Conservation (phyloP, 1,140 invertebrate species). For the Eumaeus atala region DNA sequence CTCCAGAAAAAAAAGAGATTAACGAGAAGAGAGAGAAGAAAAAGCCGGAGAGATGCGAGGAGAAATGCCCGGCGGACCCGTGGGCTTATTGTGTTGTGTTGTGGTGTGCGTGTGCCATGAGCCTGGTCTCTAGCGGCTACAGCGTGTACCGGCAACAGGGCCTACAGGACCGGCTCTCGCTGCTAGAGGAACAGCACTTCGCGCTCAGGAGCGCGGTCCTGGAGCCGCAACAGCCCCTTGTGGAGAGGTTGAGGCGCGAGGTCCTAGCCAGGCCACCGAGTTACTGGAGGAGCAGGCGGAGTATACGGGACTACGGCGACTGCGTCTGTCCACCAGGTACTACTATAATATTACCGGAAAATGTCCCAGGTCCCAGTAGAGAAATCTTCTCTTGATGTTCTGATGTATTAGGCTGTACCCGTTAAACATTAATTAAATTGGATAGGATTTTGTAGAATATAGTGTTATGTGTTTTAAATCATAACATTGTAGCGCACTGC, state of each 20-base stretch:
- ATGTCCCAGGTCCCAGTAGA: too few species aligned
- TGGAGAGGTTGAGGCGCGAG: slow-evolving; percentile 49
- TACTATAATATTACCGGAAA: background rate
- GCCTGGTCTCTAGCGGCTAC: slow-evolving; percentile 62
- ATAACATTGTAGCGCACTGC: too few species aligned
- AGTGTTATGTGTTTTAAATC: too few species aligned
- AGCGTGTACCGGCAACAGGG: slow-evolving; percentile 55
- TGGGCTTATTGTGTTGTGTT: slow-evolving; percentile 65
- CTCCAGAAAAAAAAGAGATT: slow-evolving; percentile 37
- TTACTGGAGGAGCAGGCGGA: slow-evolving; percentile 45
- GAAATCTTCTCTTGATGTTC: too few species aligned
- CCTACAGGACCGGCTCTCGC: slow-evolving; percentile 42
- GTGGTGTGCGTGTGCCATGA: slow-evolving; percentile 70
- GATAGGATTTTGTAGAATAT: too few species aligned
- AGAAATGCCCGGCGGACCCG: slow-evolving; percentile 53
- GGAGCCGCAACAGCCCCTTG: slow-evolving; percentile 61
- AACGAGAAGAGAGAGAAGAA: slow-evolving; percentile 40
- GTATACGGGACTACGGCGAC: slow-evolving; percentile 56
- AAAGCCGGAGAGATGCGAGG: slow-evolving; percentile 48
- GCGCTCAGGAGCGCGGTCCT: slow-evolving; percentile 58
- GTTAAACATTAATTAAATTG: too few species aligned
- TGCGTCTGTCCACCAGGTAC: slow-evolving; percentile 62
- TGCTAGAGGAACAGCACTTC: slow-evolving; percentile 60
- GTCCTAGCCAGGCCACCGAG: slow-evolving; percentile 37
- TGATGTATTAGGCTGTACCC: too few species aligned